Percentiles rank a stretch among this genome's conserved stretches.
Conservation (phyloP, 1,140 invertebrate genomes). For the Apis dorsata region DNA sequence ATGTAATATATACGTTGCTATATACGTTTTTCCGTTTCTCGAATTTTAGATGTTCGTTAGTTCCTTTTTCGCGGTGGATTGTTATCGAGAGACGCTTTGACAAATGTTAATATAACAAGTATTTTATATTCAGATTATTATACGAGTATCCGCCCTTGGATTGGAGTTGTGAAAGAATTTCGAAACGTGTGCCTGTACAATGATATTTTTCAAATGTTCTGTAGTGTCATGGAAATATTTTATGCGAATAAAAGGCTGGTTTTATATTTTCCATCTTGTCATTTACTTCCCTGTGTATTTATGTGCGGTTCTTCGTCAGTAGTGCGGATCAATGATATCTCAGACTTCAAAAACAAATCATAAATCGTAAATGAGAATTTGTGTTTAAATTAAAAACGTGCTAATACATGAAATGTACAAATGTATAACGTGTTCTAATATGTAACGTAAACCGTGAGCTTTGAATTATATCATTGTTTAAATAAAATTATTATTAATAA, state of each 20-base stretch:
- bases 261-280: slow-evolving; percentile 40
- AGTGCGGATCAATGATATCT: background rate
- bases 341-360: background rate
- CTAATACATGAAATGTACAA: background rate
- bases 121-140: slow-evolving; percentile 23
- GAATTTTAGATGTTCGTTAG: background rate
- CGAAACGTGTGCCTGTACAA: slow-evolving; percentile 61
- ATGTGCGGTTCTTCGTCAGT: background rate
- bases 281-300: background rate
- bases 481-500: too few relatives aligned
- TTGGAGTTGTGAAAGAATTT: slow-evolving; percentile 31
- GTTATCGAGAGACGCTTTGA: background rate
- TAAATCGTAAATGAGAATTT: background rate
- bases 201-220: slow-evolving; percentile 61
- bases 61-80: background rate
- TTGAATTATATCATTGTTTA: too few relatives aligned
- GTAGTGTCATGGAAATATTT: slow-evolving; percentile 48
- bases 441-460: too few relatives aligned
- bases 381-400: background rate
- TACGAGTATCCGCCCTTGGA: slow-evolving; percentile 16
- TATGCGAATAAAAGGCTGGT: slow-evolving; percentile 58
- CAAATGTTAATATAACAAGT: background rate
- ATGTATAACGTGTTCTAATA: too few relatives aligned
- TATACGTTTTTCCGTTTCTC: background rate
- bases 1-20: background rate